Percentiles rank a stretch among this genome's conserved stretches.
phyloP scores from a whole-genome alignment of 2,888 invertebrate species.

The Ceriagrion tenellum region DNA sequence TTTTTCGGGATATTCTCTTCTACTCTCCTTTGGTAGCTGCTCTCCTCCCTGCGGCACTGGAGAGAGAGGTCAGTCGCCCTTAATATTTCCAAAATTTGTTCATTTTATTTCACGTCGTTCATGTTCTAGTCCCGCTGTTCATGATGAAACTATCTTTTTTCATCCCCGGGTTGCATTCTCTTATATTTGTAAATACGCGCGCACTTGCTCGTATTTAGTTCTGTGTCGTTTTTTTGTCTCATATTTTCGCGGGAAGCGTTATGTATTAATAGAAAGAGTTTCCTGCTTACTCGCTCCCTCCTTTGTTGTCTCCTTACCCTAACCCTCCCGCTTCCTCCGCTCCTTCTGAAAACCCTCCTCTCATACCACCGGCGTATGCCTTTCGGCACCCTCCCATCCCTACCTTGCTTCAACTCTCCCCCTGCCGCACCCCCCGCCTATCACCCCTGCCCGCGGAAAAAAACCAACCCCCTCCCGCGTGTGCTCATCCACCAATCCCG shows the following conservation, averaged over 20 bases:
- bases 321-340: background rate
- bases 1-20: no score
- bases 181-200: background rate
- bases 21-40: no score
- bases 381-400: background rate
- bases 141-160: no score
- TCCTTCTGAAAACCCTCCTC: background rate
- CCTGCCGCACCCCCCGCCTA: background rate
- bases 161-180: no score
- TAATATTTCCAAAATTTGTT: no score
- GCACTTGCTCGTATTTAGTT: background rate
- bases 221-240: background rate
- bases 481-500: constrained; percentile 32
- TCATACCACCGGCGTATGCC: background rate
- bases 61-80: no score
- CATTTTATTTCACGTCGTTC: no score
- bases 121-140: no score
- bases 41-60: no score
- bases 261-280: background rate
- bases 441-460: background rate
- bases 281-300: background rate
- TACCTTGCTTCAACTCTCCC: background rate
- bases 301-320: background rate
- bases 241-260: background rate
- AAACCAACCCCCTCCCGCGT: background rate